Evolutionary conservation across 2,797 vertebrate genomes (phyloP).

Genomic region (Urosaurus nigricauda): DNA sequence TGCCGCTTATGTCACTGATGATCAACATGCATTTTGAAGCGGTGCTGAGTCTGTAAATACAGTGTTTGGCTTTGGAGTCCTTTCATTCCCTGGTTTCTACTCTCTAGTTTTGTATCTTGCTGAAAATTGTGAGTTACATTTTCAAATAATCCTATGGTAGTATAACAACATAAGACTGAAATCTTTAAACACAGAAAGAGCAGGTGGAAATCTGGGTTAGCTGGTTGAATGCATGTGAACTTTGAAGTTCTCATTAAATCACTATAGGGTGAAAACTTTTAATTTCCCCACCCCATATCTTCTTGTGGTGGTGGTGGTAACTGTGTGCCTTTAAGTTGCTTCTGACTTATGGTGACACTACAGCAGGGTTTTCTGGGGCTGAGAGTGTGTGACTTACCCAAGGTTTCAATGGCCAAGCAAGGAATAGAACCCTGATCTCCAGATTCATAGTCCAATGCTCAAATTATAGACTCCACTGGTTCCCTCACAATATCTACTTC

Average conservation of each 20-base stretch:
- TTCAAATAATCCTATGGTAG: slow-evolving; percentile 39
- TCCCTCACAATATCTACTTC: neutral
- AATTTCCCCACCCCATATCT: slow-evolving; percentile 1
- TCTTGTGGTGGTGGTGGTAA: no score
- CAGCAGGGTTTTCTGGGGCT: no score
- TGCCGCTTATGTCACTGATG: no score
- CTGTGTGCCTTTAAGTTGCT: no score
- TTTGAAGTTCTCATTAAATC: slow-evolving; percentile 6
- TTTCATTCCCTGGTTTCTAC: slow-evolving; percentile 21
- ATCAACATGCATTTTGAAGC: no score
- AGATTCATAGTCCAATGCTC: no score
- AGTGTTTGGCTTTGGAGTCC: slow-evolving; percentile 1
- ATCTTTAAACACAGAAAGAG: neutral
- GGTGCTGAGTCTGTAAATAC: slow-evolving; percentile 35
- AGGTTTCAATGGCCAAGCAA: no score
- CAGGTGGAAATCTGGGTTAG: neutral
- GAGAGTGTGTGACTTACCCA: no score
- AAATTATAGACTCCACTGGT: no score
- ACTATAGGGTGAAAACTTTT: slow-evolving; percentile 27
- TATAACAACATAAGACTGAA: slow-evolving; percentile 10
- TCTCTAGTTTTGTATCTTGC: slow-evolving; percentile 25
- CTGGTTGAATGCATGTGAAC: slow-evolving; percentile 45
- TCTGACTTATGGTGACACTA: no score
- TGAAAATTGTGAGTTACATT: slow-evolving; percentile 48
- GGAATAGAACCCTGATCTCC: no score